Base-by-base conservation (phyloP, 2,888 invertebrate species). In the Latheticus oryzae region DNA sequence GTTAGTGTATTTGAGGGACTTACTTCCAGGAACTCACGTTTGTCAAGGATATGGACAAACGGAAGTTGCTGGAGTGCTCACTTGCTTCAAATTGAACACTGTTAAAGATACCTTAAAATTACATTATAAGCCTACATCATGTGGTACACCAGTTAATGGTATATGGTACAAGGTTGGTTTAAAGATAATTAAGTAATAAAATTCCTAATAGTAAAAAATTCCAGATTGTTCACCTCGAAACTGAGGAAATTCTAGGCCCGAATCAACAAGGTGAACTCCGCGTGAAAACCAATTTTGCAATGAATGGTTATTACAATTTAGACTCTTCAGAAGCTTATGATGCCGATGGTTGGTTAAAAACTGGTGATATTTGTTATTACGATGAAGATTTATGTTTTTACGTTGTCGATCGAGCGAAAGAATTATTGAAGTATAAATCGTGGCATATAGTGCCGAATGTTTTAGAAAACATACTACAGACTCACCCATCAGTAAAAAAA, bases 311-410 rank as follows among this genome's bases (percentile, higher is more conserved):
- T 66, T 80, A 81, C 65, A 79, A 79, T 30, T 62, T 73, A 48
- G 80, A 79, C 2, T 81, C 82, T 0, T 75, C 73, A n/a, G 78
- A 78, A 8, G 67, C 76, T 0, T 79, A 80, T 47, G 76, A 80
- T 4, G 71, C 73, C n/a, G 79, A 79, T 15, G 77, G 81, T 1
- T 84, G 81, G 81, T 70, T 82, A 19, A 80, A 78, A 63, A 81
- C 83, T 1, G 84, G 84, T 0, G 84, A 84, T 58, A 70, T 83
- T 12, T 77, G 80, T 12, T 83, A 81, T 58, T 80, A 81, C 58
- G 83, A 84, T 59, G 77, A 80, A 8, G 74, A 80, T n/a, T 75
- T 74, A 61, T 79, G 81, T 60, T 80, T 79, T 54, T 83, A 73
- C 68, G 78, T 80, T 23, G 76, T 82, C 0, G 84, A 83, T 23